Conservation (phyloP, 2,888 invertebrate species). For the Nephrotoma appendiculata region DNA sequence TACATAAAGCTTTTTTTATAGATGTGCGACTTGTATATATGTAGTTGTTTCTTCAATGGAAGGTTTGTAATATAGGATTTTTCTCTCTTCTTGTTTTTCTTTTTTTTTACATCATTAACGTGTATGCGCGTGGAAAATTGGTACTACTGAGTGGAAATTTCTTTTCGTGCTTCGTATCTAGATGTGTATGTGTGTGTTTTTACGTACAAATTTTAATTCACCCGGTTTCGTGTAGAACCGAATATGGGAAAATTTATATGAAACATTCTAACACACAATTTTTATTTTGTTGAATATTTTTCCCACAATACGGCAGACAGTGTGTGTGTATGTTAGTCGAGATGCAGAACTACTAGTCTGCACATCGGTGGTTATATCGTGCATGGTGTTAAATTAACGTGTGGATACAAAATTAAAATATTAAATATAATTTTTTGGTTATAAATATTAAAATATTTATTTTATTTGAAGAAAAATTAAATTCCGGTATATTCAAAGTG, state of each 20-base stretch:
- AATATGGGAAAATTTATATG: neutral
- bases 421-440: neutral
- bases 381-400: neutral
- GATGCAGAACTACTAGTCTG: slow-evolving; percentile 5
- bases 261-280: slow-evolving; percentile 1
- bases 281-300: neutral
- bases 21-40: neutral
- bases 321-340: slow-evolving; percentile 2
- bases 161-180: neutral
- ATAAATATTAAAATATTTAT: neutral
- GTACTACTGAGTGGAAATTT: slow-evolving; percentile 3
- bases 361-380: neutral
- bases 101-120: neutral
- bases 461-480: neutral
- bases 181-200: neutral
- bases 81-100: neutral
- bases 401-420: neutral
- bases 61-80: neutral
- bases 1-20: neutral
- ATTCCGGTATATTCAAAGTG: neutral
- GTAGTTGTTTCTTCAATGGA: neutral
- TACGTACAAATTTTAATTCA: neutral
- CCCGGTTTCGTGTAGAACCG: neutral
- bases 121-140: slow-evolving; percentile 4
- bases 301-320: neutral